A percentile compares a stretch with the other conserved stretches of the same genome.
Evolutionary conservation across 2,888 invertebrate genomes (phyloP).

Genomic region (Chelonus formosanus): DNA sequence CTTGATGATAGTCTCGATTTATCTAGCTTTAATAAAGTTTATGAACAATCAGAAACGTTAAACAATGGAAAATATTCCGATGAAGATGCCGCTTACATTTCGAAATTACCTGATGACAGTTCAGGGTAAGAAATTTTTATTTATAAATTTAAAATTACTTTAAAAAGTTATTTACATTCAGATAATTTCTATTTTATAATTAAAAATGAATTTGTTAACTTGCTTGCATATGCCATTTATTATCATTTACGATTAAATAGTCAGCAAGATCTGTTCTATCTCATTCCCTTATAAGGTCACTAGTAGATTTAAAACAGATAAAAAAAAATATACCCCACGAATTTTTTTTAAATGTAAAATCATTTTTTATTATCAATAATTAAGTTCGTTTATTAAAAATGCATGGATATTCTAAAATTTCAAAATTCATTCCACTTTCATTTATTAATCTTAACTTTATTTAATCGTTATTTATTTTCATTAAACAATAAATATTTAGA

Average conservation of each 20-base stretch:
- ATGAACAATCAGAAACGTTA: slow-evolving; percentile 63
- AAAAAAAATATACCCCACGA: too few species aligned
- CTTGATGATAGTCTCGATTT: slow-evolving; percentile 66
- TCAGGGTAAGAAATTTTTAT: slow-evolving; percentile 63
- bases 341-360: too few species aligned
- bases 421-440: too few species aligned
- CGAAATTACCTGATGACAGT: slow-evolving; percentile 66
- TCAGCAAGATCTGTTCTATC: slow-evolving; percentile 27
- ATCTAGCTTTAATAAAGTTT: slow-evolving; percentile 66
- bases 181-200: slow-evolving; percentile 11
- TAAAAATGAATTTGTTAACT: not conserved
- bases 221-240: slow-evolving; percentile 2
- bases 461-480: too few species aligned
- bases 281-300: slow-evolving; percentile 60
- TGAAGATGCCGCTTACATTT: slow-evolving; percentile 63
- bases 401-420: too few species aligned
- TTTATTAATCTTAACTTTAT: too few species aligned
- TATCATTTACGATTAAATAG: slow-evolving; percentile 33
- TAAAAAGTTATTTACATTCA: slow-evolving; percentile 13
- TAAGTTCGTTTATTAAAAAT: too few species aligned
- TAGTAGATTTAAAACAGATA: slow-evolving; percentile 31
- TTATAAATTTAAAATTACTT: slow-evolving; percentile 8
- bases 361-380: not conserved
- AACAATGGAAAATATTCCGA: slow-evolving; percentile 60
- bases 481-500: too few species aligned